Base-by-base conservation (phyloP, 2,888 invertebrate genomes). In the Gibbula magus region DNA sequence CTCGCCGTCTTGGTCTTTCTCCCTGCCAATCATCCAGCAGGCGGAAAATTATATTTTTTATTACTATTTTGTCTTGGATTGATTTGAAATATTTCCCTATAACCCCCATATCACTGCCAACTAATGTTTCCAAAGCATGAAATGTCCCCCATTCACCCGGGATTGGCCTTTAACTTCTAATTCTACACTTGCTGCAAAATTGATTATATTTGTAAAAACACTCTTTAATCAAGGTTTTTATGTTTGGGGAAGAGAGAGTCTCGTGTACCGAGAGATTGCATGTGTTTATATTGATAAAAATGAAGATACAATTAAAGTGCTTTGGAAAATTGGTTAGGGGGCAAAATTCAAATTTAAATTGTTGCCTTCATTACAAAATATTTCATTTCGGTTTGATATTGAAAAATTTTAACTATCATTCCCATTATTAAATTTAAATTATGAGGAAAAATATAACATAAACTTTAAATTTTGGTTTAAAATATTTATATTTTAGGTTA, bases 31-130 rank as follows among this genome's bases (percentile, higher is more conserved):
- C 61, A 61, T 29, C 61, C 7, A 29, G 29, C 61, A 61, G 61
- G 61, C 61, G 61, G 61, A 61, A 61, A 61, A 61, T 61, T 61
- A 61, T 61, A 61, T 61, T 61, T 61, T 61, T 61, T 61, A 61
- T 61, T 61, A 61, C 61, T 61, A 61, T 61, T 25, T 25, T 61
- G 61, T 61, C 61, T 29, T 61, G 61, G 61, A 61, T 61, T 61
- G 61, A 61, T 61, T 61, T 61, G 61, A 61, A 61, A 61, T 61
- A 61, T 61, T 61, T 29, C 16, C 29, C 61, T 18, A 61, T 61
- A 61, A 61, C 22, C 29, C 54, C 29, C 61, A 61, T 61, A 61
- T 61, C 61, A 29, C 29, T 25, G 29, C 61, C 61, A 61, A 61
- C 61, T 61, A 61, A 61, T 61, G 61, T 61, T 61, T 29, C 25